Evolutionary conservation across 2,888 invertebrate species (phyloP).

Genomic region (Salticus scenicus): DNA sequence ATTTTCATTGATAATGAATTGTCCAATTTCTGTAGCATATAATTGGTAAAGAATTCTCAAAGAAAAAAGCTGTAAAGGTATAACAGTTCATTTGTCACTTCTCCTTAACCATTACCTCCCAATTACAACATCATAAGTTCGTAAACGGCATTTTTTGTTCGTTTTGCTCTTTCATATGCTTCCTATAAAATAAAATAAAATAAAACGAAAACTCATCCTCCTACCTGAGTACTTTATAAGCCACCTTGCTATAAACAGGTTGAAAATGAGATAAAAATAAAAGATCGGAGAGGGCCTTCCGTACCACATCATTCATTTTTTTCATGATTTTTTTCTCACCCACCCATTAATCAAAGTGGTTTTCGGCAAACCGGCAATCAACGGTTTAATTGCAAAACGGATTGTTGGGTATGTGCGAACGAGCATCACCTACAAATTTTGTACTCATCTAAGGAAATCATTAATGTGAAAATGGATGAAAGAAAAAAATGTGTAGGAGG

Average conservation of each 20-base stretch:
- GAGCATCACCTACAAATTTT: neutral
- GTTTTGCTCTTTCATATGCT: no score
- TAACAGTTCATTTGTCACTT: no score
- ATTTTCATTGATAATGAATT: no score
- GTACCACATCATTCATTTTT: neutral
- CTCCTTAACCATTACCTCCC: no score
- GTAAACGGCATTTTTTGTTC: no score
- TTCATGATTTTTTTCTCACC: neutral
- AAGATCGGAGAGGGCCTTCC: neutral
- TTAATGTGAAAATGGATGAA: neutral
- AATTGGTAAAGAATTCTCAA: no score
- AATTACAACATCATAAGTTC: no score
- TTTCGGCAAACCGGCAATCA: slow-evolving; percentile 6
- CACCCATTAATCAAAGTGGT: neutral
- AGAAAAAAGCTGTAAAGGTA: no score
- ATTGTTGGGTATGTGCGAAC: neutral
- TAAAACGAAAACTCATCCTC: no score
- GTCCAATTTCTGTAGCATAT: no score
- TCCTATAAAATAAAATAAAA: no score
- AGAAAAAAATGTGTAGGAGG: neutral
- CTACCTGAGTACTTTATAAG: neutral
- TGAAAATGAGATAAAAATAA: neutral
- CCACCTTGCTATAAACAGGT: neutral
- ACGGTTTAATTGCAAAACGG: slow-evolving; percentile 11
- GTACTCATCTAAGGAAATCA: neutral